These are phyloP conservation scores for Enteromius radiatus DNA, from an alignment of 2,797 vertebrate species.

Conservation along the genomic window DNA sequence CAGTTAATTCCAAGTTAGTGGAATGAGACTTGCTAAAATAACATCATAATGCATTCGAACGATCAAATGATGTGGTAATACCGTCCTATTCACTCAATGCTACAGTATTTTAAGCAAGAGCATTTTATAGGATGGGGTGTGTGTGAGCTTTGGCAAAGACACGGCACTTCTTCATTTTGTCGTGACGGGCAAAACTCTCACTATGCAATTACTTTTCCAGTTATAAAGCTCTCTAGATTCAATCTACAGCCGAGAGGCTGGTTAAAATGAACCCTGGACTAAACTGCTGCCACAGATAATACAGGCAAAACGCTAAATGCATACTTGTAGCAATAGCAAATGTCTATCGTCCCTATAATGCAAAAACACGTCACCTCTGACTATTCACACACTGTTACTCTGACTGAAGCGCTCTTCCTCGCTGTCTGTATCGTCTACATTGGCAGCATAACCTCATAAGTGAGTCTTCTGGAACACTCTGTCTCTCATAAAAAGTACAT, in stretches of 20 bases:
- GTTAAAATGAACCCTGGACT: constrained; percentile 70
- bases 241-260: constrained; percentile 72
- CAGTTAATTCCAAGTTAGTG: constrained; percentile 72
- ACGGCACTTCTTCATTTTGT: constrained; percentile 80
- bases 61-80: constrained; percentile 80
- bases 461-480: not conserved
- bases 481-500: not conserved
- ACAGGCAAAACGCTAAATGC: constrained; percentile 59
- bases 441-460: not conserved
- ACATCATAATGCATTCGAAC: constrained; percentile 78
- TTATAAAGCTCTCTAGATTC: constrained; percentile 74
- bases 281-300: constrained; percentile 63
- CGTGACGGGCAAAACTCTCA: constrained; percentile 80
- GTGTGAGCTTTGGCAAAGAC: constrained; percentile 78
- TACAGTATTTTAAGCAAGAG: constrained; percentile 69
- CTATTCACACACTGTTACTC: constrained; percentile 3
- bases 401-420: not conserved
- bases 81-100: constrained; percentile 74
- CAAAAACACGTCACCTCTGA: constrained; percentile 6
- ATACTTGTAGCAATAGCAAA: not conserved
- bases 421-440: not conserved
- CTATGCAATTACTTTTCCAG: constrained; percentile 82
- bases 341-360: not conserved
- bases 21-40: constrained; percentile 83
- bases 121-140: constrained; percentile 64